Conservation (phyloP, 2,888 invertebrate species). For the Unio pictorum region DNA sequence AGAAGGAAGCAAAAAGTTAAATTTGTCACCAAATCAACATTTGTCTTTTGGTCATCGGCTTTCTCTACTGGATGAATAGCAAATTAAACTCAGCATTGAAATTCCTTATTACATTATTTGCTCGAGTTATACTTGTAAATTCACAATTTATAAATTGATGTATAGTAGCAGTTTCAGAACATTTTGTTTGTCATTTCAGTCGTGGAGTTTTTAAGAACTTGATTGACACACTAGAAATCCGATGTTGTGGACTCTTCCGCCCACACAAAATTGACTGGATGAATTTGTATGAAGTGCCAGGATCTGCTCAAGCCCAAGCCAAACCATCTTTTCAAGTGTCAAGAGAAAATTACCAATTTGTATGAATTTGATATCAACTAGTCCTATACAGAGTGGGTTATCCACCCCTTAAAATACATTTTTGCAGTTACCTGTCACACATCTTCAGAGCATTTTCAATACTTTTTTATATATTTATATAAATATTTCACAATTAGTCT, state of each 20-base stretch:
- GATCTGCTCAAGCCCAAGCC: constrained; percentile 32
- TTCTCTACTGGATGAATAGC: too few species aligned
- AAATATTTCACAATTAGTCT: too few species aligned
- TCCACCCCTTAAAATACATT: too few species aligned
- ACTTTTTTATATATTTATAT: too few species aligned
- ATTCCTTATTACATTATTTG: too few species aligned
- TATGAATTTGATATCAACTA: constrained; percentile 23
- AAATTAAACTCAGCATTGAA: too few species aligned
- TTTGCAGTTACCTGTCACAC: too few species aligned
- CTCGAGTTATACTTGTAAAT: background rate
- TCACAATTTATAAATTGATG: background rate
- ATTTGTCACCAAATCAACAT: too few species aligned
- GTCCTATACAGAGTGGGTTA: too few species aligned
- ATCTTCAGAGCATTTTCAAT: too few species aligned
- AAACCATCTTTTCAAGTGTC: constrained; percentile 42
- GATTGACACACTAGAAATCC: constrained; percentile 87
- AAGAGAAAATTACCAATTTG: constrained; percentile 63
- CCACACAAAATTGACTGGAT: constrained; percentile 86
- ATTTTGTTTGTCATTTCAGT: constrained; percentile 75
- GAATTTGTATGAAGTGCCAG: constrained; percentile 61
- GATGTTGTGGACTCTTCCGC: constrained; percentile 82
- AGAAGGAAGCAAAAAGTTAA: too few species aligned
- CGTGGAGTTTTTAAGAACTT: constrained; percentile 87
- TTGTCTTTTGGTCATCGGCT: too few species aligned
- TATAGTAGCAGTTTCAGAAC: background rate